These are phyloP conservation scores for Drosophila nebulosa DNA, from an alignment of 1,140 invertebrate species.

Conservation along the genomic window DNA sequence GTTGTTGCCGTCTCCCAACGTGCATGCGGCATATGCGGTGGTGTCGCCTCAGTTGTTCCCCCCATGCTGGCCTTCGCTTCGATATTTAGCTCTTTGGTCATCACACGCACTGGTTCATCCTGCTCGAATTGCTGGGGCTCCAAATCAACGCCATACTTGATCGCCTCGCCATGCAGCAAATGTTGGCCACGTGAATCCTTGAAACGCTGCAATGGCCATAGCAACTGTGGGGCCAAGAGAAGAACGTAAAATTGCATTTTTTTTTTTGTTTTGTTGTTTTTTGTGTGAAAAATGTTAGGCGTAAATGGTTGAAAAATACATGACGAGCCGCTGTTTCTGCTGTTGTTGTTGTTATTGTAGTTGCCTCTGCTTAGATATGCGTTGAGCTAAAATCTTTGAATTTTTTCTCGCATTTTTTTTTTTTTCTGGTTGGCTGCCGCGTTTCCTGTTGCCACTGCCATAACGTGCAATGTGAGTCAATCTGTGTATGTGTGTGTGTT, in stretches of 20 bases:
- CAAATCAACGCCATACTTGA: conserved; percentile 66
- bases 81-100: conserved; percentile 53
- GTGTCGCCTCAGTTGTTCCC: conserved; percentile 22
- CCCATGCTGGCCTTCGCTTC: conserved; percentile 20
- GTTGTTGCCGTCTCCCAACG: conserved; percentile 57
- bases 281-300: conserved; percentile 24
- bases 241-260: background rate
- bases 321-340: background rate
- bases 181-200: conserved; percentile 84
- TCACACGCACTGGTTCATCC: conserved; percentile 57
- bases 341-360: conserved; percentile 22
- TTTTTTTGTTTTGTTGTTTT: no score
- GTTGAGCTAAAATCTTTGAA: conserved; percentile 28
- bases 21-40: conserved; percentile 60
- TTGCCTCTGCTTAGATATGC: conserved; percentile 27
- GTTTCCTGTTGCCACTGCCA: conserved; percentile 52
- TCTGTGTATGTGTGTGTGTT: background rate
- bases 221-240: conserved; percentile 81
- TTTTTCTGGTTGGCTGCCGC: conserved; percentile 31
- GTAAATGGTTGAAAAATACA: conserved; percentile 14
- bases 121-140: conserved; percentile 61
- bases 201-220: conserved; percentile 88
- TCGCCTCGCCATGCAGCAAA: conserved; percentile 79
- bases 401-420: conserved; percentile 1
- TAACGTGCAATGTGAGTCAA: conserved; percentile 15